Evolutionary conservation across 2,797 vertebrate species (phyloP), one percentile per base, ranked within the genome.

Genomic region (Centroberyx gerrardi): DNA sequence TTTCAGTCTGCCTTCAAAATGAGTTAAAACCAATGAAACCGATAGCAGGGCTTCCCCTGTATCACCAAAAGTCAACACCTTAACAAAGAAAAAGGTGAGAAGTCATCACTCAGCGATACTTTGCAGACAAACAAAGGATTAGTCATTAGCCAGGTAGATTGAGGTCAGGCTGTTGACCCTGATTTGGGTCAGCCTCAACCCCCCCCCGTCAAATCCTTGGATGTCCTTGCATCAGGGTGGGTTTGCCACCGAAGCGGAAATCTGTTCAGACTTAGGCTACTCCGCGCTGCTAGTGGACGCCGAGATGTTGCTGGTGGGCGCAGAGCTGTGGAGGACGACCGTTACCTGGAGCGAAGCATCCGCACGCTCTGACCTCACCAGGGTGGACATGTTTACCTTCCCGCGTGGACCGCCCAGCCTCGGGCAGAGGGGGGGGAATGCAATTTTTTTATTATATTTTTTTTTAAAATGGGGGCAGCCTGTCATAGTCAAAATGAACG

Each of bases 331-430:
- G 90, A 92, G 91, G 90, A 92, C 90, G 82, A 93, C 87, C 54
- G 56, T 92, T 89, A 93, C 95, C 94, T 88, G 89, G 74, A 94
- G 94, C 93, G n/a, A 88, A 81, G 83, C 87, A 83, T 93, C 91
- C 84, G 76, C 63, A 46, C 86, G 82, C 81, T 90, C 90, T 94
- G 91, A 91, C 89, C 90, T 94, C 91, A 94, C 91, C 86, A 90
- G 88, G 86, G 87, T 89, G 89, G 94, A 95, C 93, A 94, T 95
- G 94, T 95, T 95, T 94, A 95, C 94, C 94, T 95, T 93, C 88
- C 91, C 87, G 83, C 88, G 77, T 82, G 69, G 79, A 87, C 90
- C 87, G 84, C 52, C 84, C 76, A 70, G 89, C 92, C 91, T 87
- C 74, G 0, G 87, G 93, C 83, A 72, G 54, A 31, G 38, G 14